phyloP scores from a whole-genome alignment of 2,888 invertebrate species.

The Pegoplata infirma region DNA sequence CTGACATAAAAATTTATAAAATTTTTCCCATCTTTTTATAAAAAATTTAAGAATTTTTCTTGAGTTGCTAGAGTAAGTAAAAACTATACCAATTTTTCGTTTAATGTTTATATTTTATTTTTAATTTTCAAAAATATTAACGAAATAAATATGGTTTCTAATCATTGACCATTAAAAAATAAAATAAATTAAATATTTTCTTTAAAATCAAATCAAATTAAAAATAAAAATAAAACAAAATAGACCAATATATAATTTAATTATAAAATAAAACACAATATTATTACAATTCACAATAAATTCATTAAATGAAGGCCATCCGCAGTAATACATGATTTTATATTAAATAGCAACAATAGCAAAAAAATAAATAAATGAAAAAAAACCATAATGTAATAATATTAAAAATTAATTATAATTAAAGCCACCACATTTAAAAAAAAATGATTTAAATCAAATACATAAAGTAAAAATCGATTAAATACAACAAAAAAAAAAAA shows the following conservation, averaged over 20 bases:
- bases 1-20: too few relatives aligned
- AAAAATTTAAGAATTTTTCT: too few relatives aligned
- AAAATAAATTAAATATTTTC: too few relatives aligned
- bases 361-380: background rate
- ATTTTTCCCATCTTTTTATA: too few relatives aligned
- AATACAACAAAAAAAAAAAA: conserved; percentile 6
- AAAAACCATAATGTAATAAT: background rate
- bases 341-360: too few relatives aligned
- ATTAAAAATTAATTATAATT: background rate
- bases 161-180: too few relatives aligned
- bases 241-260: background rate
- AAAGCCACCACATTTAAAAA: background rate
- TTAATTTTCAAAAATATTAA: too few relatives aligned
- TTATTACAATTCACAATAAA: background rate
- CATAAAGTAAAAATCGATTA: background rate
- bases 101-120: too few relatives aligned
- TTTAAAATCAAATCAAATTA: background rate
- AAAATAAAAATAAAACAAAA: too few relatives aligned
- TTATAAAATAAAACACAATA: background rate
- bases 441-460: background rate
- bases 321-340: background rate
- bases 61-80: too few relatives aligned
- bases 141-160: too few relatives aligned
- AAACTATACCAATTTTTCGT: too few relatives aligned
- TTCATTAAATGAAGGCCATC: background rate